Evolutionary conservation across 2,888 invertebrate species (phyloP), one percentile per base, ranked within the genome.

Genomic region (Chymomyza fuscimana): DNA sequence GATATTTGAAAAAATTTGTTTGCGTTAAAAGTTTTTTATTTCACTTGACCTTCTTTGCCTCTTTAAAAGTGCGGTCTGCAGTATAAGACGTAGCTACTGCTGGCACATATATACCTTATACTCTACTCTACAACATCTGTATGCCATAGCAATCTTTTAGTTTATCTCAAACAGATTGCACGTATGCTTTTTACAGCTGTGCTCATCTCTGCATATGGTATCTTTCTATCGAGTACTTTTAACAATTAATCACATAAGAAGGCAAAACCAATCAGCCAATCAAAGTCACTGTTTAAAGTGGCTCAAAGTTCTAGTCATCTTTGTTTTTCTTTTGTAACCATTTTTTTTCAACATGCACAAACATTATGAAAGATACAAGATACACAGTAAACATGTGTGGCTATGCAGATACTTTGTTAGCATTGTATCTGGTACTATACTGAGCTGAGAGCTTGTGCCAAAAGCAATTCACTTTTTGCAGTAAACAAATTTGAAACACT

Each of bases 401-500:
- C 40, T 12, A 12, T 46, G 2, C 12, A 12, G 40, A 46, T 15
- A 40, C 40, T 40, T 40, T 40, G 12, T 40, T 40, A 4, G 40
- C 12, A 46, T 46, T 46, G 40, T 46, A 46, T 46, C 40, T 46
- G 40, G 2, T 46, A 12, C 12, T 12, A 54, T 16, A 32, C 32
- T 1, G 9, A 54, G 54, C 16, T 22, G 54, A 16, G 19, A 7
- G 54, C 54, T 10, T 54, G 51, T n/a, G 54, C 54, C 54, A 22
- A 54, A 54, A 54, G 19, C 54, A 54, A 54, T 54, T 19, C 54
- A 54, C 16, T n/a, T 54, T 12, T 58, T 58, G 58, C 29, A 69
- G 86, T 81, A 83, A 83, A 86, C 86, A 84, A 84, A 87, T 84
- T 84, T 79, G 84, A 84, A 84, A 76, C 86, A 86, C 81, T 83